These are phyloP conservation scores for Ophiodon elongatus DNA, from an alignment of 2,113 vertebrate species.

Conservation along the genomic window DNA sequence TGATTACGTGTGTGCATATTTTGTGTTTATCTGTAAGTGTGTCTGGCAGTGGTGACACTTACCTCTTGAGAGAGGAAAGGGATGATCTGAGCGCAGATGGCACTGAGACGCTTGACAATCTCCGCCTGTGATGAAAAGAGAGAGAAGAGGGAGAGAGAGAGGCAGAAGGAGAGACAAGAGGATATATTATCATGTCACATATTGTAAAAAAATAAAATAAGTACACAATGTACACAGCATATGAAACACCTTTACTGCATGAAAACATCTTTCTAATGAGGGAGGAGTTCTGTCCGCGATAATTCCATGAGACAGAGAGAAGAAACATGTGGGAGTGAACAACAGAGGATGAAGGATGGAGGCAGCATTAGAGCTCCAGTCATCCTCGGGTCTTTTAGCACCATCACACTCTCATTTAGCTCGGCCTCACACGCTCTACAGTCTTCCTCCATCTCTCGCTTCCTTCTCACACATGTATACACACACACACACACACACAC, in stretches of 20 bases:
- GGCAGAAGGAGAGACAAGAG: constrained; percentile 47
- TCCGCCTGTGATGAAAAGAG: constrained; percentile 85
- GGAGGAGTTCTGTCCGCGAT: constrained; percentile 16
- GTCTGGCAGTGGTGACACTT: constrained; percentile 69
- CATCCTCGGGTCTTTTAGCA: constrained; percentile 61
- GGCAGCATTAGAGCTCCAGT: constrained; percentile 37
- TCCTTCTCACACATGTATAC: neutral
- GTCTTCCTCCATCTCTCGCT: neutral
- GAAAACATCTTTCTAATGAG: constrained; percentile 51
- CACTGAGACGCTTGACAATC: constrained; percentile 94
- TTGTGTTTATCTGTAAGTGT: constrained; percentile 33
- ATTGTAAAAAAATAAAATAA: constrained; percentile 40
- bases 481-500: constrained; percentile 1
- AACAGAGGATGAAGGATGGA: constrained; percentile 25
- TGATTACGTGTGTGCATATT: constrained; percentile 26
- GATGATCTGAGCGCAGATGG: constrained; percentile 94
- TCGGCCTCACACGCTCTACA: constrained; percentile 5
- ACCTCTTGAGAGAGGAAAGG: constrained; percentile 97
- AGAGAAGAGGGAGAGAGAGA: constrained; percentile 33
- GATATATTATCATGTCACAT: constrained; percentile 48
- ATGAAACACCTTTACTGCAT: constrained; percentile 12
- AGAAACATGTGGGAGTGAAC: constrained; percentile 14
- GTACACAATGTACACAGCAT: constrained; percentile 48
- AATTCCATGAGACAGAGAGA: neutral
- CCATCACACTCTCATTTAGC: constrained; percentile 57